Conservation (phyloP, 2,113 vertebrate species). For the Lophochroa leadbeateri region DNA sequence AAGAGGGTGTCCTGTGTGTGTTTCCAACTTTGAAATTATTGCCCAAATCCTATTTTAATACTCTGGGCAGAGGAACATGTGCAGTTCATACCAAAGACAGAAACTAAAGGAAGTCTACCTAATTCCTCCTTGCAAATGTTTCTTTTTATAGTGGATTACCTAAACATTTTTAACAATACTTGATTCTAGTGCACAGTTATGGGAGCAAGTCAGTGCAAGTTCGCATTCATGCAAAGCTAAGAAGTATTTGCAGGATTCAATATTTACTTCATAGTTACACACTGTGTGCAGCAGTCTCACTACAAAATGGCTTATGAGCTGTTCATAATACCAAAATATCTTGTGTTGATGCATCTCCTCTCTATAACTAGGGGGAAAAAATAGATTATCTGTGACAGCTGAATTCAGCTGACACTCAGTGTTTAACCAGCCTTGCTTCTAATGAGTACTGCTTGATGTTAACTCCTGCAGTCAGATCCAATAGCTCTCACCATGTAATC, state of each 20-base stretch:
- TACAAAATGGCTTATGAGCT: not conserved
- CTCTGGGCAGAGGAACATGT: not conserved
- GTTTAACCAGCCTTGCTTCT: not conserved
- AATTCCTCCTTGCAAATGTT: not conserved
- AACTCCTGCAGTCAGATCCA: not conserved
- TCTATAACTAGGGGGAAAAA: not conserved
- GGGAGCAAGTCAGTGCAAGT: not conserved
- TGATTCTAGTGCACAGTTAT: not conserved
- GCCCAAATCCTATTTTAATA: not conserved
- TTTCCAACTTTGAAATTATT: not conserved
- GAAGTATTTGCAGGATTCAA: not conserved
- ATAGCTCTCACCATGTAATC: not conserved
- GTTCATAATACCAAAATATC: not conserved
- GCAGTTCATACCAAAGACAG: not conserved
- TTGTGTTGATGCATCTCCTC: not conserved
- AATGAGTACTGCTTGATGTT: not conserved
- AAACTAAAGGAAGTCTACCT: not conserved
- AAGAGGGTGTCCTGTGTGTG: not conserved
- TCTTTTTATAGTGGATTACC: not conserved
- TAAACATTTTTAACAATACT: not conserved
- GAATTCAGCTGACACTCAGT: not conserved
- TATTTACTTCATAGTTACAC: not conserved
- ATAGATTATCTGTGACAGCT: not conserved
- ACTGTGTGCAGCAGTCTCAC: not conserved
- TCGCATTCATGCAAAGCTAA: rapidly evolving